Evolutionary conservation across 2,888 invertebrate species (phyloP).

Genomic region (Tiliacea citrago): DNA sequence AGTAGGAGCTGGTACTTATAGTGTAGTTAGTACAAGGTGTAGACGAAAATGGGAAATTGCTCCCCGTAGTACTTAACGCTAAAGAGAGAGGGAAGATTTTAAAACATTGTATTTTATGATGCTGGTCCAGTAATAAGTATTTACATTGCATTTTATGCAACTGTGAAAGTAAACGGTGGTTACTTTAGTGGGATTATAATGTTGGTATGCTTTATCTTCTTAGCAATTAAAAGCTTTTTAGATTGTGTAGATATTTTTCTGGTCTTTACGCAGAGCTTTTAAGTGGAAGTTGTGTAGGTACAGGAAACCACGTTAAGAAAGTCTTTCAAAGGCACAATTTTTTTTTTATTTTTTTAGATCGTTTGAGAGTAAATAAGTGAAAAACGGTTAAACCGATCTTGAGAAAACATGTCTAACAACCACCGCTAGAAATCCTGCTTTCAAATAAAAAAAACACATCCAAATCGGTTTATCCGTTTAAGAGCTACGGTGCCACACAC

Average conservation of each 20-base stretch:
- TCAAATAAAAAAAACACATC: too few relatives aligned
- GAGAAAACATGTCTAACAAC: too few relatives aligned
- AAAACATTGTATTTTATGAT: conserved; percentile 79
- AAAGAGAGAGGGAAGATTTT: conserved; percentile 77
- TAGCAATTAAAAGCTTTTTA: neutral
- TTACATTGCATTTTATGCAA: conserved; percentile 55
- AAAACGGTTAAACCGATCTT: too few relatives aligned
- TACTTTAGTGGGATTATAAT: neutral
- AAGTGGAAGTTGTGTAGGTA: too few relatives aligned
- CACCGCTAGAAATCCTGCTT: too few relatives aligned
- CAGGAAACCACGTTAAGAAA: neutral
- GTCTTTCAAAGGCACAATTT: too few relatives aligned
- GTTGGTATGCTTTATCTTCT: neutral
- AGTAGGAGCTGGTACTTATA: conserved; percentile 71
- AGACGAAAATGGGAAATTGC: conserved; percentile 83
- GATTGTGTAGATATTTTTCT: neutral
- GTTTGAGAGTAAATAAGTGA: too few relatives aligned
- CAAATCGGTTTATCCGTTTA: too few relatives aligned
- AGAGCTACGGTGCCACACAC: too few relatives aligned
- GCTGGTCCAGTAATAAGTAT: conserved; percentile 62
- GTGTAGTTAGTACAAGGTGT: conserved; percentile 73
- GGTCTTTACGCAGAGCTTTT: neutral
- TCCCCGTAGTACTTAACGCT: conserved; percentile 76
- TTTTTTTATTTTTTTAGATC: too few relatives aligned
- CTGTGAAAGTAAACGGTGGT: conserved; percentile 12